These are phyloP conservation scores for Pseudococcus viburni DNA, from an alignment of 2,888 invertebrate genomes.

Conservation along the genomic window DNA sequence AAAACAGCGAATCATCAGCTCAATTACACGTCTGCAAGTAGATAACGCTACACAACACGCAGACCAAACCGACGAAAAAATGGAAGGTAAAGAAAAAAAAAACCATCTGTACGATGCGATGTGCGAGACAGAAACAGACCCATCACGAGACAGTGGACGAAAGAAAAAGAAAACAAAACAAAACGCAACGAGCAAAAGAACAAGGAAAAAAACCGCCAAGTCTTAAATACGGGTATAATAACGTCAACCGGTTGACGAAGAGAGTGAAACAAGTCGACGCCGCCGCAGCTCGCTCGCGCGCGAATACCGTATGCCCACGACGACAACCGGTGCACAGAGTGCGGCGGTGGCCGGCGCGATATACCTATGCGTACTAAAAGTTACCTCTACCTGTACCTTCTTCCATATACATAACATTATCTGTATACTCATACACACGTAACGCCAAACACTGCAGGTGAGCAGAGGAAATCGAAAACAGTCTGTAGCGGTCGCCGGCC, in stretches of 20 bases:
- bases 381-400: background rate
- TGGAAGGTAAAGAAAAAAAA: background rate
- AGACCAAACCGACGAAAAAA: background rate
- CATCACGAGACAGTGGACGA: background rate
- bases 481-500: background rate
- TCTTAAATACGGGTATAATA: constrained; percentile 41
- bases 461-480: constrained; percentile 8
- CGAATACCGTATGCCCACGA: constrained; percentile 58
- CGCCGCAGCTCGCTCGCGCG: constrained; percentile 2
- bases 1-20: constrained; percentile 1
- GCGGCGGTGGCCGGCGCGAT: background rate
- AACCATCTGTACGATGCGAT: background rate
- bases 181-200: background rate
- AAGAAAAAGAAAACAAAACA: background rate
- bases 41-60: background rate
- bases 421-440: background rate
- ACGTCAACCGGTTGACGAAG: constrained; percentile 58
- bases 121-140: background rate
- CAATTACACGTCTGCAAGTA: constrained; percentile 2
- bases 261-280: background rate
- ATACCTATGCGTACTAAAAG: background rate
- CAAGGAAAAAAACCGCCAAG: constrained; percentile 39
- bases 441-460: constrained; percentile 39
- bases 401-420: background rate
- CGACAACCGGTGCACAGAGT: background rate